Percentiles rank a stretch among this genome's conserved stretches.
These are phyloP conservation scores for Scartelaos histophorus DNA, from an alignment of 2,113 vertebrate genomes.

Conservation along the genomic window DNA sequence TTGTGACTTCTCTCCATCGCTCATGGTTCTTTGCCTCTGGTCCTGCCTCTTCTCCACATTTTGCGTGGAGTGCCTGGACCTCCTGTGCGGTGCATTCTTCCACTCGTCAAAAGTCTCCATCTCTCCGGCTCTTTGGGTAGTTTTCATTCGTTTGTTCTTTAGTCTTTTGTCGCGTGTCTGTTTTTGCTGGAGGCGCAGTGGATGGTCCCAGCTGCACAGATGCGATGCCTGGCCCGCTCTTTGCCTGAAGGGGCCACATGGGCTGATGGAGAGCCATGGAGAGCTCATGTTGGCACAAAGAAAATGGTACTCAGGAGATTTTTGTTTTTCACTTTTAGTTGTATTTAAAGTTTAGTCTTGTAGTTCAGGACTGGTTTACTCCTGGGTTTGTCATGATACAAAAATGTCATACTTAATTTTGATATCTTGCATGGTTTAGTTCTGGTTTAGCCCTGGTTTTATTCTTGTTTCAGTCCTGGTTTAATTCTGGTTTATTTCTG, in stretches of 20 bases:
- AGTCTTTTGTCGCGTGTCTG: constrained; percentile 29
- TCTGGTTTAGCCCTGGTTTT: not conserved
- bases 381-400: not conserved
- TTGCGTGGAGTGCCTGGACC: constrained; percentile 31
- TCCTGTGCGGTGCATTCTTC: constrained; percentile 23
- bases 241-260: constrained; percentile 63
- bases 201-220: constrained; percentile 66
- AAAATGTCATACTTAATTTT: not conserved
- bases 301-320: not conserved
- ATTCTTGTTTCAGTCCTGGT: not conserved
- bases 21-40: constrained; percentile 26
- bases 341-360: not conserved
- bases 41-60: constrained; percentile 30
- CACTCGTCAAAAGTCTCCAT: constrained; percentile 18
- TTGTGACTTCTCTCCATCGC: not conserved
- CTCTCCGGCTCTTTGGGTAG: constrained; percentile 18
- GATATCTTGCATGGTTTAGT: not conserved
- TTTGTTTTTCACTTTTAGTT: not conserved
- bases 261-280: constrained; percentile 64
- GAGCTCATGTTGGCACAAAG: constrained; percentile 57
- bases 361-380: not conserved
- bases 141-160: constrained; percentile 19
- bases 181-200: constrained; percentile 39
- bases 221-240: constrained; percentile 58
- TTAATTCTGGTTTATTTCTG: not conserved